Percentiles rank a stretch among this genome's conserved stretches.
These are phyloP conservation scores for Stramonita haemastoma DNA, from an alignment of 2,888 invertebrate genomes.

Conservation along the genomic window DNA sequence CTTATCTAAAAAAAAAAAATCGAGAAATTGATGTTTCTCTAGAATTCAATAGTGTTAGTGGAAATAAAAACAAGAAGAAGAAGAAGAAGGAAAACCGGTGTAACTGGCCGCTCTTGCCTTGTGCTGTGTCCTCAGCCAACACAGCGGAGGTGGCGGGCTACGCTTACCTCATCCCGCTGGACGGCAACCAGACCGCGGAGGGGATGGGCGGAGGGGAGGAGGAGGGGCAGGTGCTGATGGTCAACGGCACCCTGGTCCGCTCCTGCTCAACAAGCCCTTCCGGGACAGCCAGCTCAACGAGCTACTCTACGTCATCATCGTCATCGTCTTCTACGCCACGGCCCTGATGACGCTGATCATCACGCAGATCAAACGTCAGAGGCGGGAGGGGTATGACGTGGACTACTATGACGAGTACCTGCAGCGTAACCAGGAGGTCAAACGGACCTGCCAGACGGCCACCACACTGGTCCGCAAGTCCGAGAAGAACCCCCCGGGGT, in stretches of 20 bases:
- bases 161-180: slow-evolving; percentile 11
- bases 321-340: slow-evolving; percentile 72
- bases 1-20: too few species aligned
- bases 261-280: slow-evolving; percentile 53
- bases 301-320: slow-evolving; percentile 71
- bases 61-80: too few species aligned
- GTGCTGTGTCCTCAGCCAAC: slow-evolving; percentile 5
- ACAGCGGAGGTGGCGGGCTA: slow-evolving; percentile 11
- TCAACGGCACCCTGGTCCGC: slow-evolving; percentile 53
- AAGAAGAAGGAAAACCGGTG: too few species aligned
- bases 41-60: too few species aligned
- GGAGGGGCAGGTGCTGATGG: slow-evolving; percentile 42
- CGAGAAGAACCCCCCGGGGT: not conserved
- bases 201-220: not conserved
- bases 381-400: slow-evolving; percentile 62
- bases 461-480: slow-evolving; percentile 47
- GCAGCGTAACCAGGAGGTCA: slow-evolving; percentile 65
- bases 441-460: slow-evolving; percentile 60
- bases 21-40: too few species aligned
- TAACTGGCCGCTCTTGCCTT: not conserved
- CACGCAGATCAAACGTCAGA: slow-evolving; percentile 67
- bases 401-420: slow-evolving; percentile 73
- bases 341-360: slow-evolving; percentile 71
- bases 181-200: not conserved
- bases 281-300: slow-evolving; percentile 71